phyloP scores from a whole-genome alignment of 64 coral and sea anemone species.

The Catalaphyllia jardinei region DNA sequence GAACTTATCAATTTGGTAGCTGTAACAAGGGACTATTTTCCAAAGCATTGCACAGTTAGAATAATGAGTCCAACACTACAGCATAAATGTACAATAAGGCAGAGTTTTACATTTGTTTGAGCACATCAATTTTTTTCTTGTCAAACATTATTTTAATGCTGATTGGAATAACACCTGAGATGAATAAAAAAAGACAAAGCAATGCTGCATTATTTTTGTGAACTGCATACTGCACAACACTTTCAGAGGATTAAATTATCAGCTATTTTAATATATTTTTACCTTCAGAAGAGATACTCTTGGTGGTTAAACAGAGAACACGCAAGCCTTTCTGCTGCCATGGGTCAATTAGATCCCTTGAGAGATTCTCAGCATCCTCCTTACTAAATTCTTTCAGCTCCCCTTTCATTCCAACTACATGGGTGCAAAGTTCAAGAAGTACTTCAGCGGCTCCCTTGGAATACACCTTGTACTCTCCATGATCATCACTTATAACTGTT shows the following conservation, averaged over 20 bases:
- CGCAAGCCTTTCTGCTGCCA: slow-evolving; percentile 71
- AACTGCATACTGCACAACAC: no score
- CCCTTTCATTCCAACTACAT: slow-evolving; percentile 12
- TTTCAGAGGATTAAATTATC: no score
- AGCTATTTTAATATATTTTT: neutral
- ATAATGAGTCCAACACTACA: neutral
- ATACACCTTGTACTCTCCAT: slow-evolving; percentile 57
- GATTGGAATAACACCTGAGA: no score
- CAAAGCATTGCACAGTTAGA: neutral
- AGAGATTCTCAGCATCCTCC: slow-evolving; percentile 67
- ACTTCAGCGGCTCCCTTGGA: slow-evolving; percentile 79
- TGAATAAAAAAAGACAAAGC: no score
- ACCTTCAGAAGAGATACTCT: slow-evolving; percentile 66
- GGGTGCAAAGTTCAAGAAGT: slow-evolving; percentile 56
- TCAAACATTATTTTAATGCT: no score
- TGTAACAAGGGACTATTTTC: neutral
- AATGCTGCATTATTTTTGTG: no score
- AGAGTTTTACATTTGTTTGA: no score
- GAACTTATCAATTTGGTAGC: no score
- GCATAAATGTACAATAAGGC: neutral
- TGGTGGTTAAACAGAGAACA: slow-evolving; percentile 73
- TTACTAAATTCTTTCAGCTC: slow-evolving; percentile 41
- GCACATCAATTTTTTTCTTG: no score
- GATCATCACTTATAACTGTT: slow-evolving; percentile 54
- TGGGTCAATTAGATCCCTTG: slow-evolving; percentile 68